A percentile compares a stretch with the other conserved stretches of the same genome.
These are phyloP conservation scores for Sycophila sp. DNA, from an alignment of 1,140 invertebrate genomes.

Conservation along the genomic window DNA sequence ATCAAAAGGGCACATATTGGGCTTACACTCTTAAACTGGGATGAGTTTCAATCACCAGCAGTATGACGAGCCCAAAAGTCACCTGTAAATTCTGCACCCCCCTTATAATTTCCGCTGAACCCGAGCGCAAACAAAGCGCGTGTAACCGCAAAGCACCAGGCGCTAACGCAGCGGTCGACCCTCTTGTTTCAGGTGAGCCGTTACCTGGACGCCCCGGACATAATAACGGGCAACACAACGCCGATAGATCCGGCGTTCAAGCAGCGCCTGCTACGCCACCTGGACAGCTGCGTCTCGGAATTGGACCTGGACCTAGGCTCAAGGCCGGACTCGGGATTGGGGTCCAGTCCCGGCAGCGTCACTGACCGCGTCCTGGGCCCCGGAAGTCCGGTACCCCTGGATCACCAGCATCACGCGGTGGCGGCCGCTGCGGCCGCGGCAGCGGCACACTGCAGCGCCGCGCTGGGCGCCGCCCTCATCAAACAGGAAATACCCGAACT, in stretches of 20 bases:
- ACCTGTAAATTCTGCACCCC: no score
- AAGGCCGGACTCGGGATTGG: slow-evolving; percentile 60
- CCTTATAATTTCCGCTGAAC: no score
- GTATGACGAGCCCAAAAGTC: no score
- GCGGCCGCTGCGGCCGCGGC: slow-evolving; percentile 60
- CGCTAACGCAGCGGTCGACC: not conserved
- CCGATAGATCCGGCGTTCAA: slow-evolving; percentile 75
- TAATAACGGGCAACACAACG: slow-evolving; percentile 72
- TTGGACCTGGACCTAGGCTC: slow-evolving; percentile 75
- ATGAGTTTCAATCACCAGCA: no score
- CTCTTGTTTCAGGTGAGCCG: slow-evolving; percentile 65
- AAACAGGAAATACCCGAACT: slow-evolving; percentile 61
- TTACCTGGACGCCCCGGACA: slow-evolving; percentile 74
- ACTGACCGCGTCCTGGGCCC: slow-evolving; percentile 59
- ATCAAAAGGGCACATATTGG: no score
- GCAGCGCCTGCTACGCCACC: slow-evolving; percentile 75
- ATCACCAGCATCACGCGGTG: slow-evolving; percentile 46
- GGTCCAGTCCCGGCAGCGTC: slow-evolving; percentile 62
- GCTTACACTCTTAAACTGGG: no score
- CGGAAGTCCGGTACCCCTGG: slow-evolving; percentile 56
- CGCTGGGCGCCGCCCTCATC: slow-evolving; percentile 50
- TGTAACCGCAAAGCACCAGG: not conserved
- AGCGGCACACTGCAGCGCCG: slow-evolving; percentile 55
- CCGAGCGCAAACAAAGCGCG: not conserved
- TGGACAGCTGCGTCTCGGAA: slow-evolving; percentile 77